Base-by-base conservation (phyloP, 2,888 invertebrate genomes). In the Pteria penguin region DNA sequence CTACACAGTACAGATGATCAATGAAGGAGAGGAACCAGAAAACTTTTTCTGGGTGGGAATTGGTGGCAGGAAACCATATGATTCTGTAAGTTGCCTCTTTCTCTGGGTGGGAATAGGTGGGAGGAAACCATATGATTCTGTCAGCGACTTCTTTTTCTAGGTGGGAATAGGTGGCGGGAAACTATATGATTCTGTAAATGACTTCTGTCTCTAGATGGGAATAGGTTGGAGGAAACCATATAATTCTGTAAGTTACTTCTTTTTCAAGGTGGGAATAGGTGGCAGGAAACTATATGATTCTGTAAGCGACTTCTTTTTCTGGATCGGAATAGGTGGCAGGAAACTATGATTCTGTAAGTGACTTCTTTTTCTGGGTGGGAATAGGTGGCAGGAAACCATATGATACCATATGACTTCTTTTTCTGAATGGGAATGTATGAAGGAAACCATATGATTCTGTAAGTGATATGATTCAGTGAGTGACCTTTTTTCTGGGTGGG, bases 401-500 rank as follows among this genome's bases (percentile, higher is more conserved):
- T 91, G 98, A 98, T 75, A 94, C 94, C n/a, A n/a, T n/a, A n/a
- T n/a, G n/a, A n/a, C n/a, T n/a, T n/a, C n/a, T n/a, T n/a, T n/a
- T n/a, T n/a, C n/a, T n/a, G n/a, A n/a, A n/a, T n/a, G n/a, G n/a
- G n/a, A n/a, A n/a, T n/a, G n/a, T n/a, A n/a, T n/a, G n/a, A n/a
- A n/a, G n/a, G n/a, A n/a, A n/a, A n/a, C n/a, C n/a, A n/a, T n/a
- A n/a, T n/a, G n/a, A n/a, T n/a, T n/a, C n/a, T n/a, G n/a, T n/a
- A n/a, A n/a, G n/a, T n/a, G n/a, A n/a, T n/a, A n/a, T n/a, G n/a
- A n/a, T n/a, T n/a, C n/a, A n/a, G n/a, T n/a, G n/a, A n/a, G n/a
- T n/a, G n/a, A n/a, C n/a, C n/a, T n/a, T 98, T 98, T 94, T 98
- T 98, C 93, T 99, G 98, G 98, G 96, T 97, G 58, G 98, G 96